Conservation (phyloP, 1,140 invertebrate genomes). For the Bombus superbus region DNA sequence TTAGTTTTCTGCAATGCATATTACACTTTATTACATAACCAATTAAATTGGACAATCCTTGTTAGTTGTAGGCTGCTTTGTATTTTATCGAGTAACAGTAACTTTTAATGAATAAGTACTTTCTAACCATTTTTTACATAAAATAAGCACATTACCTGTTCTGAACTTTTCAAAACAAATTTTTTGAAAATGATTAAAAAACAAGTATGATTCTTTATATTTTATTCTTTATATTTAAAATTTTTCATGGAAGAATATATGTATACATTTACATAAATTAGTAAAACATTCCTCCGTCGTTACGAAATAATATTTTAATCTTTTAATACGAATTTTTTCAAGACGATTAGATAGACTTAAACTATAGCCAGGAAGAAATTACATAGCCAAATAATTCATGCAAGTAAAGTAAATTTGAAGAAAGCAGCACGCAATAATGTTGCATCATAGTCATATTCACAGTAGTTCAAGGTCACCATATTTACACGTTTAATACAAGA, state of each 20-base stretch:
- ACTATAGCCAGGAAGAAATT: not conserved
- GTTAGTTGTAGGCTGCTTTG: not conserved
- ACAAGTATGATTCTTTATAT: not conserved
- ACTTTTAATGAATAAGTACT: not conserved
- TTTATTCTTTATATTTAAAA: not conserved
- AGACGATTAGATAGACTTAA: slow-evolving; percentile 7
- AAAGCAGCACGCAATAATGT: not conserved
- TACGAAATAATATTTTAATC: not conserved
- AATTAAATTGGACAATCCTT: not conserved
- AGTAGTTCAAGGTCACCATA: slow-evolving; percentile 17
- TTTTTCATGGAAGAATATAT: not conserved
- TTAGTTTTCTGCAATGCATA: not conserved
- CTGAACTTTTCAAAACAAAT: not conserved
- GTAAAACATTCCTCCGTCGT: not conserved
- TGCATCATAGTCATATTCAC: slow-evolving; percentile 14
- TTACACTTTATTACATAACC: not conserved
- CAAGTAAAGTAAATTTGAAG: not conserved
- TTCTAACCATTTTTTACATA: not conserved
- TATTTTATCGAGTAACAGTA: not conserved
- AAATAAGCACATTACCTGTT: not conserved
- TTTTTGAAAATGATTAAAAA: not conserved
- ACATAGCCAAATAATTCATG: not conserved
- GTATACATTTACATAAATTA: not conserved
- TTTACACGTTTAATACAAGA: not conserved
- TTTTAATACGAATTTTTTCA: not conserved